Base-by-base conservation (phyloP, 2,888 invertebrate species). In the Agonopterix heracliana region DNA sequence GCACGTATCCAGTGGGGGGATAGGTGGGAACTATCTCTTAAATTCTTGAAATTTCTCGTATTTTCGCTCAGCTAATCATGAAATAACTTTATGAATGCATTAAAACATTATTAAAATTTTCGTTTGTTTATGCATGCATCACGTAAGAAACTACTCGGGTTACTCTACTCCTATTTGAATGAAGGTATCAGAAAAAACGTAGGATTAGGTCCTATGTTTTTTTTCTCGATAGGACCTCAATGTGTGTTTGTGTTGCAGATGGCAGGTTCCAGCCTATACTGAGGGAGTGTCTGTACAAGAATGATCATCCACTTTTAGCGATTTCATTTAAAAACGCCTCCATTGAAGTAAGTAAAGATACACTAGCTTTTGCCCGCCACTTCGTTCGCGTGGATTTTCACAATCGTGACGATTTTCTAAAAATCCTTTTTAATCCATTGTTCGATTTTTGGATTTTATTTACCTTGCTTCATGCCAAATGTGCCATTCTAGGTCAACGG, bases 201-300 rank as follows among this genome's bases (percentile, higher is more conserved):
- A 8, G 5, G 9, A n/a, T n/a, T n/a, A n/a, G n/a, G n/a, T n/a
- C n/a, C n/a, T n/a, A n/a, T n/a, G n/a, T n/a, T n/a, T n/a, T n/a
- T n/a, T n/a, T n/a, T n/a, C n/a, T n/a, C n/a, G n/a, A n/a, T n/a
- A n/a, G n/a, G n/a, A n/a, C n/a, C 35, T 9, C 35, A 35, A 35
- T 35, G n/a, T 38, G n/a, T n/a, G 5, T 38, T 38, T 9, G 9
- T n/a, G 10, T 86, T 87, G 43, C 83, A 94, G 94, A 93, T 89
- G 93, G 92, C 63, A 91, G 93, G 68, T 95, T 93, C 78, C 94
- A 94, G 70, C 94, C 95, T 13, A 89, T 95, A 58, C 90, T 95
- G 54, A 90, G 94, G 53, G 93, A 93, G 75, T 95, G 95, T 71
- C 84, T 91, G 55, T 90, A 94, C 56, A 91, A 92, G 56, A 90